Conservation (phyloP, 2,797 vertebrate species). For the Sebastes hubbsi region DNA sequence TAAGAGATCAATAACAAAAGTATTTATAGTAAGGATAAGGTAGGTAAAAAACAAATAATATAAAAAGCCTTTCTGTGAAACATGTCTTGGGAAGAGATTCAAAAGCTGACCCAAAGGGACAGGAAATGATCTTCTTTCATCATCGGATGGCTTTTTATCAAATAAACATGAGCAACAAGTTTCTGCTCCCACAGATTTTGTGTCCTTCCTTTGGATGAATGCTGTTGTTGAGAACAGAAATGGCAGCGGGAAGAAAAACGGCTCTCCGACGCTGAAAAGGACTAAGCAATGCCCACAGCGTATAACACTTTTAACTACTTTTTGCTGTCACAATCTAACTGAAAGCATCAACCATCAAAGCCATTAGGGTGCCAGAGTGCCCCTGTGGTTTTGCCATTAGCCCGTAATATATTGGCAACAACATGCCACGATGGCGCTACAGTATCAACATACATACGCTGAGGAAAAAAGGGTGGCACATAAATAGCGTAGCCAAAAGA, state of each 20-base stretch:
- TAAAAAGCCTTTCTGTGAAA: constrained; percentile 23
- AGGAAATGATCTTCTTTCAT: constrained; percentile 57
- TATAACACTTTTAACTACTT: constrained; percentile 63
- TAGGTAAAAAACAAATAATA: constrained; percentile 42
- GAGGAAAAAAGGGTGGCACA: constrained; percentile 48
- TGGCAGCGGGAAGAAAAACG: constrained; percentile 51
- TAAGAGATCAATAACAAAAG: constrained; percentile 46
- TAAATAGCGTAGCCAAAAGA: constrained; percentile 58
- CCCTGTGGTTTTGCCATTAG: constrained; percentile 73
- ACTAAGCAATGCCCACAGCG: constrained; percentile 52
- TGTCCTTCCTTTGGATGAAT: constrained; percentile 52
- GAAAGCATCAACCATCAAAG: constrained; percentile 72
- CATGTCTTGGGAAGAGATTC: constrained; percentile 36
- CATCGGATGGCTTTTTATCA: constrained; percentile 55
- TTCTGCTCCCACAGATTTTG: constrained; percentile 34
- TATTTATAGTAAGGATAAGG: constrained; percentile 31
- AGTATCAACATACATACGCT: constrained; percentile 51
- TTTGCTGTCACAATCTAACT: constrained; percentile 69
- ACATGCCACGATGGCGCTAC: constrained; percentile 37
- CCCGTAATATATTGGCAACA: constrained; percentile 65
- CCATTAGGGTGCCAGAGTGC: constrained; percentile 67
- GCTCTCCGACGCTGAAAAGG: constrained; percentile 42
- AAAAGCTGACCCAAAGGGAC: constrained; percentile 50
- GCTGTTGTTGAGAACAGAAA: constrained; percentile 56
- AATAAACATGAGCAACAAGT: constrained; percentile 61